Percentiles rank a stretch among this genome's conserved stretches.
Evolutionary conservation across 2,888 invertebrate species (phyloP).

Genomic region (Auanema sp.): DNA sequence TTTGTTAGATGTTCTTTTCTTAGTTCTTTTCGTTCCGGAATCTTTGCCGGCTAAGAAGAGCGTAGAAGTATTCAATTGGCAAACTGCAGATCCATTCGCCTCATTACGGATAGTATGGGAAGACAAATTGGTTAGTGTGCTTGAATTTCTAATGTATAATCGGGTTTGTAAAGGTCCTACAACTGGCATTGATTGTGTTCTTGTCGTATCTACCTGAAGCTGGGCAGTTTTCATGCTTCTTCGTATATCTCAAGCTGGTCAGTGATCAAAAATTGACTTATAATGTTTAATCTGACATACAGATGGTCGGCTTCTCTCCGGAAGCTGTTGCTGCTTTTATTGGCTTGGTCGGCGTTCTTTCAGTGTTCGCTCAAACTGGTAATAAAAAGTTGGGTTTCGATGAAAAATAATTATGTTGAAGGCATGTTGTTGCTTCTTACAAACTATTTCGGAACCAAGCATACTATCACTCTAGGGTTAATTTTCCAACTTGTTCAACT

Average conservation of each 20-base stretch:
- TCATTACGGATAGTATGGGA: constrained; percentile 54
- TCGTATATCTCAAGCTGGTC: constrained; percentile 93
- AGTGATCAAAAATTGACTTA: constrained; percentile 44
- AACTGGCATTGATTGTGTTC: constrained; percentile 95
- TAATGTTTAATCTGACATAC: constrained; percentile 26
- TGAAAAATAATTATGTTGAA: constrained; percentile 1
- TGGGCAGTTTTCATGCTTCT: constrained; percentile 98
- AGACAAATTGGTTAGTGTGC: constrained; percentile 29
- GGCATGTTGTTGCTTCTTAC: constrained; percentile 33
- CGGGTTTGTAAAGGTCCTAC: constrained; percentile 74
- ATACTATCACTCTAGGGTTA: constrained; percentile 94
- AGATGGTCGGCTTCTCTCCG: constrained; percentile 90
- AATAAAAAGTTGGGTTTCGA: constrained; percentile 40
- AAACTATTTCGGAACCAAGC: constrained; percentile 80
- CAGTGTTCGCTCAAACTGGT: constrained; percentile 83
- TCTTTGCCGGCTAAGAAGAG: constrained; percentile 88
- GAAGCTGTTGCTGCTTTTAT: constrained; percentile 96
- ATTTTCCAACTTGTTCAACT: constrained; percentile 94
- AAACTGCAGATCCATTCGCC: constrained; percentile 91
- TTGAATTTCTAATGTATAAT: not conserved
- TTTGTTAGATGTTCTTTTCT: constrained; percentile 93
- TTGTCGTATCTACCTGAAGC: constrained; percentile 93
- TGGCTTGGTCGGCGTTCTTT: constrained; percentile 91
- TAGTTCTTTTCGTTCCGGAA: constrained; percentile 95
- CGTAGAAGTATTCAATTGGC: constrained; percentile 77